phyloP scores from a whole-genome alignment of 2,113 vertebrate species.

The Odontophorus gujanensis region DNA sequence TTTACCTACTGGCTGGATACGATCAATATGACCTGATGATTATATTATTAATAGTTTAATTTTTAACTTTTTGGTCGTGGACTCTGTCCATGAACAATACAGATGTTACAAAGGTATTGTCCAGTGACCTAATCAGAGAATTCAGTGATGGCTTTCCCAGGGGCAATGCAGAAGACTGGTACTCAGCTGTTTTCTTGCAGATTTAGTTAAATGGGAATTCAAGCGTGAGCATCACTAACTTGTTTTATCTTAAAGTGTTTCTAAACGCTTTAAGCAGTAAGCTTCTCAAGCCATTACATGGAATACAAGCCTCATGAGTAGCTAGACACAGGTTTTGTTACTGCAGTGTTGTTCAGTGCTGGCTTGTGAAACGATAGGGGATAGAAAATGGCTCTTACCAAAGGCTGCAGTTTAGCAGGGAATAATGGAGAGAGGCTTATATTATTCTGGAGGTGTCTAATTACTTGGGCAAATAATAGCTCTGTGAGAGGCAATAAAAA shows the following conservation, averaged over 20 bases:
- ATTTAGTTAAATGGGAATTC: neutral
- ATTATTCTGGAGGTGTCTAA: neutral
- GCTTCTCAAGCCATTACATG: neutral
- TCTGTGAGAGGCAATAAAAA: neutral
- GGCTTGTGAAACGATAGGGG: neutral
- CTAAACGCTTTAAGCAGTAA: neutral
- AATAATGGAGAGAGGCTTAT: neutral
- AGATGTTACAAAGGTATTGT: neutral
- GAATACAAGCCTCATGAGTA: neutral
- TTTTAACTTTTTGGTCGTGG: neutral
- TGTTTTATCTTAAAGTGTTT: neutral
- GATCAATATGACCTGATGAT: neutral
- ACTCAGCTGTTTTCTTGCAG: neutral
- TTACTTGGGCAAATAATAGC: neutral
- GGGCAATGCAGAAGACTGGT: neutral
- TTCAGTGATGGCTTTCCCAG: neutral
- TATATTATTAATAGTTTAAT: neutral
- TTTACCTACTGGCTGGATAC: neutral
- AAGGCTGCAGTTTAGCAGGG: neutral
- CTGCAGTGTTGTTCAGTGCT: accelerated
- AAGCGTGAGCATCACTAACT: neutral
- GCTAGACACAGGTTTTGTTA: accelerated
- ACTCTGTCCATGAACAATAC: neutral
- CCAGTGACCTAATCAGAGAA: neutral
- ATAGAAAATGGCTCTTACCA: neutral